These are phyloP conservation scores for Ophion slaviceki DNA, from an alignment of 2,888 invertebrate species.

Conservation along the genomic window DNA sequence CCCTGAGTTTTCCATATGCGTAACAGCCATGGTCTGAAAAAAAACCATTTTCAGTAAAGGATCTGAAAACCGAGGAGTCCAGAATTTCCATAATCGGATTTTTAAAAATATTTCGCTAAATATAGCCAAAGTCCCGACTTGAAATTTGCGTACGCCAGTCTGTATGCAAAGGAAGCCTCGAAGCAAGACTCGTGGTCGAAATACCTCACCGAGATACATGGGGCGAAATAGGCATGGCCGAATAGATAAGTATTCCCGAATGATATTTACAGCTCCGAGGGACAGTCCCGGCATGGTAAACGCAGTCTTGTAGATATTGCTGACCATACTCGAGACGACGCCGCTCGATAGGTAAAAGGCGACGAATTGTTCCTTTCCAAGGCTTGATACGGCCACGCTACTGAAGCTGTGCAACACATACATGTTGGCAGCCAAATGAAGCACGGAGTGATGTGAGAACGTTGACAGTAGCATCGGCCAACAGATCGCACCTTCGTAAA, in stretches of 20 bases:
- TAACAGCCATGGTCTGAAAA: too few relatives aligned
- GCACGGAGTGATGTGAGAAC: constrained; percentile 95
- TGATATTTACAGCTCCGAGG: constrained; percentile 93
- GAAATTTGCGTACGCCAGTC: too few relatives aligned
- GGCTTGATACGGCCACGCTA: constrained; percentile 87
- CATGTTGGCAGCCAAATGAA: constrained; percentile 98
- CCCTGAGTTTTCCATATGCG: too few relatives aligned
- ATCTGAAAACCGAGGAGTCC: too few relatives aligned
- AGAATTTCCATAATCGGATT: too few relatives aligned
- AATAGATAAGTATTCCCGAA: neutral
- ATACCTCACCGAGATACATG: neutral
- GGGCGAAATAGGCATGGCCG: too few relatives aligned
- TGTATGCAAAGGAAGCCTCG: too few relatives aligned
- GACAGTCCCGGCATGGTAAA: constrained; percentile 90
- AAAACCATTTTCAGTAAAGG: too few relatives aligned
- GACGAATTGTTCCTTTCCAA: constrained; percentile 96
- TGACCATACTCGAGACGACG: constrained; percentile 93
- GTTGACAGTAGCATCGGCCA: constrained; percentile 97
- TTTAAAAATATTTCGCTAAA: too few relatives aligned
- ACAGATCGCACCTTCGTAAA: constrained; percentile 87
- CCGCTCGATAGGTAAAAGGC: constrained; percentile 96
- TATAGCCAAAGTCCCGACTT: too few relatives aligned
- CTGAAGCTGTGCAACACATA: constrained; percentile 96
- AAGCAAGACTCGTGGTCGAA: neutral
- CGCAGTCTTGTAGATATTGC: constrained; percentile 91